Conservation (phyloP, 2,113 vertebrate genomes). For the Nyctibius bracteatus region DNA sequence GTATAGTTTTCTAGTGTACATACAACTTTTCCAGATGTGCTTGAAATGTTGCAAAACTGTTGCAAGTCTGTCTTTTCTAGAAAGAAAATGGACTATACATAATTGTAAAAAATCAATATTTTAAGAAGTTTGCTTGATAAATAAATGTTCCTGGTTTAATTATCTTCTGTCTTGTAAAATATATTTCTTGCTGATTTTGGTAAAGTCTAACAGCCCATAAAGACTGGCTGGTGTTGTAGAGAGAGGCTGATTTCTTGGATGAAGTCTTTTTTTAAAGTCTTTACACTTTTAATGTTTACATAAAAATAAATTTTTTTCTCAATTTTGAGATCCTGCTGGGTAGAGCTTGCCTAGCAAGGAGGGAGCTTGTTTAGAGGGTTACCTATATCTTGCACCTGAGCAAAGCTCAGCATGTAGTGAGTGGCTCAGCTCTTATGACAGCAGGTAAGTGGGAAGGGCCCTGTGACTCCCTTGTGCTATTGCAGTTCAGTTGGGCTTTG, state of each 20-base stretch:
- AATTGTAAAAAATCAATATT: constrained; percentile 23
- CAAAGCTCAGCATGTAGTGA: not conserved
- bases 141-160: constrained; percentile 31
- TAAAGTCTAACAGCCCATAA: not conserved
- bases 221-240: not conserved
- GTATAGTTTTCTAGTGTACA: not conserved
- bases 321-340: not conserved
- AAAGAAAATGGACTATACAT: not conserved
- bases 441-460: not conserved
- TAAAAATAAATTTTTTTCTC: not conserved
- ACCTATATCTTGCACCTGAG: not conserved
- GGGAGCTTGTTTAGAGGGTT: not conserved
- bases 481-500: not conserved
- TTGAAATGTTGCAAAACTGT: not conserved
- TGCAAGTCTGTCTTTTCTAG: not conserved
- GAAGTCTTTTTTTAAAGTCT: not conserved
- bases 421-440: not conserved
- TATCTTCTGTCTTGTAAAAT: not conserved
- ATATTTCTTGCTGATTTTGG: not conserved
- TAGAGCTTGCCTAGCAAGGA: not conserved
- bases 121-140: constrained; percentile 33
- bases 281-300: not conserved
- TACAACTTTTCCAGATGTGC: not conserved
- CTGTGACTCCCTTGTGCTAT: not conserved
- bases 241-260: not conserved